Evolutionary conservation across 2,113 vertebrate genomes (phyloP).

Genomic region (Cathartes aura): DNA sequence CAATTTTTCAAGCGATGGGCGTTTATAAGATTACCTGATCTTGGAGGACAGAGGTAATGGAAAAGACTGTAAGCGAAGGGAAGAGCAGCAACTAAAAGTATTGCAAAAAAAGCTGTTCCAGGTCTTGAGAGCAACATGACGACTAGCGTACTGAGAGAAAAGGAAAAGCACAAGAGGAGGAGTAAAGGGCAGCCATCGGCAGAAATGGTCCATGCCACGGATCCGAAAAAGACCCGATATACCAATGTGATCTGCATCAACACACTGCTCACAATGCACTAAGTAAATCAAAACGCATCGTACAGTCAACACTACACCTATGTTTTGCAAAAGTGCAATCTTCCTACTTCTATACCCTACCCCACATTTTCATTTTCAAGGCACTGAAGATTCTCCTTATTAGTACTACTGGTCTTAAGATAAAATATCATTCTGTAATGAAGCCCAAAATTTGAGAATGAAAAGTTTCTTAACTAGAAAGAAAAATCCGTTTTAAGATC

Average conservation of each 20-base stretch:
- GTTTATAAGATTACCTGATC: neutral
- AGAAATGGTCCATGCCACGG: accelerated
- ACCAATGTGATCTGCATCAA: accelerated
- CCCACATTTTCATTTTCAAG: no score
- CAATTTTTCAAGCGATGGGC: neutral
- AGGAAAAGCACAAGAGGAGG: neutral
- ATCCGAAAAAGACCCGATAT: neutral
- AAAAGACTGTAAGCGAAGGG: neutral
- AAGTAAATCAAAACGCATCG: neutral
- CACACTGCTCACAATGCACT: accelerated
- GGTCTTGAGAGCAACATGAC: neutral
- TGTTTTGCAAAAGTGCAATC: neutral
- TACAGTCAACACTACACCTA: neutral
- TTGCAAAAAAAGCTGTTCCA: no score
- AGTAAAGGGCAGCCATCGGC: neutral
- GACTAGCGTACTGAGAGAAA: accelerated
- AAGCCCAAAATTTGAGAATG: neutral
- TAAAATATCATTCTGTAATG: neutral
- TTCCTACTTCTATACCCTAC: neutral
- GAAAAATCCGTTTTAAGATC: neutral
- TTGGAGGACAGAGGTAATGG: neutral
- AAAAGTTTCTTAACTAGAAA: neutral
- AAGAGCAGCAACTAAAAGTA: neutral
- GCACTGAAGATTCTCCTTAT: no score
- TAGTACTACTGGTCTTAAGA: neutral